A percentile compares a stretch with the other conserved stretches of the same genome.
Conservation (phyloP, 1,140 invertebrate species). For the Mactra quadrangularis region DNA sequence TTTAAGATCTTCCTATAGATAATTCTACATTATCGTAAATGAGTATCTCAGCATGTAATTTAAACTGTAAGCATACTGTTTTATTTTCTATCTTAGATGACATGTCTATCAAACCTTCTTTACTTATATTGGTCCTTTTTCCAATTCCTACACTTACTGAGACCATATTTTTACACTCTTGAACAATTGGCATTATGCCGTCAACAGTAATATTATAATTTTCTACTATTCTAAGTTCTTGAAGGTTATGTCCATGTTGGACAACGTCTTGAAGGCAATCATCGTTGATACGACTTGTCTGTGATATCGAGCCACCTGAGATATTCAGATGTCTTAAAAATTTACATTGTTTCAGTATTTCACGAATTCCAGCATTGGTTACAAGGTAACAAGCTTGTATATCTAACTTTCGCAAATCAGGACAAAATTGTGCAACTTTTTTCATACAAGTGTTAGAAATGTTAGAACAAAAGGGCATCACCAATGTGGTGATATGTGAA, state of each 20-base stretch:
- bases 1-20: too few species aligned
- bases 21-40: slow-evolving; percentile 31
- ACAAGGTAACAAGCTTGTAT: slow-evolving; percentile 60
- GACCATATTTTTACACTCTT: slow-evolving; percentile 29
- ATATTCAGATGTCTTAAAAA: slow-evolving; percentile 53
- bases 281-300: slow-evolving; percentile 44
- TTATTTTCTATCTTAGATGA: slow-evolving; percentile 31
- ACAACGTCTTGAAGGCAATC: slow-evolving; percentile 38
- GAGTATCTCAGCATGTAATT: slow-evolving; percentile 31
- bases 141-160: slow-evolving; percentile 13
- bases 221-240: slow-evolving; percentile 28
- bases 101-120: slow-evolving; percentile 49
- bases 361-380: slow-evolving; percentile 59
- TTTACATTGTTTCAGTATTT: slow-evolving; percentile 50
- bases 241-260: slow-evolving; percentile 32
- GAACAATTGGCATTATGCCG: slow-evolving; percentile 33
- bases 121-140: slow-evolving; percentile 30
- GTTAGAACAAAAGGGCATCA: slow-evolving; percentile 63
- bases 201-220: slow-evolving; percentile 56
- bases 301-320: slow-evolving; percentile 41
- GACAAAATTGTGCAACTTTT: slow-evolving; percentile 59
- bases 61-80: slow-evolving; percentile 35
- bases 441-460: slow-evolving; percentile 60
- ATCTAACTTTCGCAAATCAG: slow-evolving; percentile 50
- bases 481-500: slow-evolving; percentile 53